Conservation (phyloP, 2,113 vertebrate genomes). For the Elanoides forficatus region DNA sequence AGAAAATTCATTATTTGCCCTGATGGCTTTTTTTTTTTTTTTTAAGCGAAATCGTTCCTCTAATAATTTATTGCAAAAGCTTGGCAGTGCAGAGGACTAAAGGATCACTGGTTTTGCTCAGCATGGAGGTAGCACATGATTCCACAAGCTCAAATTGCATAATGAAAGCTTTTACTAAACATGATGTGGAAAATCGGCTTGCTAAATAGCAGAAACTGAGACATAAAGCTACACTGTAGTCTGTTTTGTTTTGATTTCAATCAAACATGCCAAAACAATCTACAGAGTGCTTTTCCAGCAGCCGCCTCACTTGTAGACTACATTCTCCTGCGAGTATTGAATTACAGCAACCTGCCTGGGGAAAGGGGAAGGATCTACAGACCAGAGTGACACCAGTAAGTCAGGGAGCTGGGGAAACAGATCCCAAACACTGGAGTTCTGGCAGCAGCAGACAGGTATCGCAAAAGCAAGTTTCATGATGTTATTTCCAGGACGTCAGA, state of each 20-base stretch:
- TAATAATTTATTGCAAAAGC: background rate
- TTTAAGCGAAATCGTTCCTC: background rate
- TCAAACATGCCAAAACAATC: background rate
- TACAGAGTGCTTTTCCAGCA: background rate
- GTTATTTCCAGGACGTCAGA: fast-evolving
- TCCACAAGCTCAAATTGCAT: conserved; percentile 29
- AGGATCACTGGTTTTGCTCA: conserved; percentile 25
- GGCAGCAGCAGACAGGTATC: background rate
- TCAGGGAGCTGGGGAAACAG: fast-evolving
- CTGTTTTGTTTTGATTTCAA: background rate
- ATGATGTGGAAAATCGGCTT: background rate
- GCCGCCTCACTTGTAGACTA: background rate
- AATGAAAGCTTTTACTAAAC: conserved; percentile 51
- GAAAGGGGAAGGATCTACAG: background rate
- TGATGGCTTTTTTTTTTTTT: background rate
- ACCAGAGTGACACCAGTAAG: fast-evolving
- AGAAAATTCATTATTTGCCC: background rate
- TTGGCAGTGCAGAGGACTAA: background rate
- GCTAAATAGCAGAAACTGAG: background rate
- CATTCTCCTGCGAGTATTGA: fast-evolving
- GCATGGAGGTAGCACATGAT: conserved; percentile 39
- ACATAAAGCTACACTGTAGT: background rate
- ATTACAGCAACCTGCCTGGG: background rate
- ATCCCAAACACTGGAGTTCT: background rate
- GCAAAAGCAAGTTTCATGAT: fast-evolving